Evolutionary conservation across 2,888 invertebrate species (phyloP).

Genomic region (Steinernema hermaphroditum): DNA sequence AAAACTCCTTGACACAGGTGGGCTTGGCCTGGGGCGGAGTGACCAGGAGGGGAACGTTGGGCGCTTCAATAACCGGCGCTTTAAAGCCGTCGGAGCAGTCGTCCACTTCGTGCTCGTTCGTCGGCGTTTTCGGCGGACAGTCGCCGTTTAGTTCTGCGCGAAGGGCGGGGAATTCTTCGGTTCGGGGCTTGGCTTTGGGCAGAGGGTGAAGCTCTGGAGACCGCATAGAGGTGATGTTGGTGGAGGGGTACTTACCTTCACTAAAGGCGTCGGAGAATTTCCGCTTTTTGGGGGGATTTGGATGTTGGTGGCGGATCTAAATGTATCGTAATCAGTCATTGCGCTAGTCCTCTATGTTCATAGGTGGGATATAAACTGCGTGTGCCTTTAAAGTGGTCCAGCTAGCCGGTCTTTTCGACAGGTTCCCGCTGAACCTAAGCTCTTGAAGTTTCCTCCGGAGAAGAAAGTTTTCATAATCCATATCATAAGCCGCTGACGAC

Average conservation of each 20-base stretch:
- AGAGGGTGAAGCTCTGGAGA: slow-evolving; percentile 1
- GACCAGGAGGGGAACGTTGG: background rate
- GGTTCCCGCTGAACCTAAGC: too few species aligned
- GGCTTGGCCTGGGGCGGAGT: background rate
- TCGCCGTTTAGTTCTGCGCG: slow-evolving; percentile 15
- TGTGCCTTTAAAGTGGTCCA: too few species aligned
- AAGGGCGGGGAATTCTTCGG: slow-evolving; percentile 16
- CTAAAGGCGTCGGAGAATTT: slow-evolving; percentile 16
- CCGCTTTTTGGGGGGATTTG: background rate
- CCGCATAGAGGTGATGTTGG: background rate
- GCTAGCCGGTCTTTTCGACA: too few species aligned
- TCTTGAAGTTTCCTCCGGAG: too few species aligned
- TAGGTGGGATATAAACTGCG: too few species aligned
- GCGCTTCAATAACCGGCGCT: background rate
- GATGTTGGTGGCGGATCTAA: slow-evolving; percentile 8
- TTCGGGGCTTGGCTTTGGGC: background rate
- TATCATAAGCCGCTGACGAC: too few species aligned
- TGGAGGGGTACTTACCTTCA: background rate
- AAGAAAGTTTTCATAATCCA: too few species aligned
- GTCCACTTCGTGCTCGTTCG: background rate
- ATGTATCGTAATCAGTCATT: too few species aligned
- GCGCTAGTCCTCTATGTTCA: too few species aligned
- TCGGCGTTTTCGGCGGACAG: background rate
- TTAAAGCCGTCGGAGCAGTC: background rate
- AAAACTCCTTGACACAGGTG: background rate